Evolutionary conservation across 1,140 invertebrate genomes (phyloP).

Genomic region (Lineus longissimus): DNA sequence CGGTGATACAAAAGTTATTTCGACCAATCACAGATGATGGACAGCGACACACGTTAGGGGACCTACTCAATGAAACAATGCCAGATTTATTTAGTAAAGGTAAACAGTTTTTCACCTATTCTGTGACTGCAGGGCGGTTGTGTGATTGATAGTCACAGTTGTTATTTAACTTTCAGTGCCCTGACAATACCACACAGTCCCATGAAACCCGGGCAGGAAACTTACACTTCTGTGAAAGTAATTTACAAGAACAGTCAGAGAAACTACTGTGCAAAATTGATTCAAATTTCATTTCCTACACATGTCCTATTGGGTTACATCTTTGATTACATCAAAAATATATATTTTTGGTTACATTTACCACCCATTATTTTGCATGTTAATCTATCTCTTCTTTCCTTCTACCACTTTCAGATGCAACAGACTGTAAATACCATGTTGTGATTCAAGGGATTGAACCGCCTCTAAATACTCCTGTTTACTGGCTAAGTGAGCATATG

Average conservation of each 20-base stretch:
- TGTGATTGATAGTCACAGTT: background rate
- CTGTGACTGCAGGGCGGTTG: background rate
- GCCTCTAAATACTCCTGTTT: constrained; percentile 83
- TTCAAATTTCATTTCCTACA: no score
- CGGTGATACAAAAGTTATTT: constrained; percentile 50
- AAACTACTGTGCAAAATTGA: no score
- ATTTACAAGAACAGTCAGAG: background rate
- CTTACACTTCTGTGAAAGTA: background rate
- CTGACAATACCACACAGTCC: background rate
- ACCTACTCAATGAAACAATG: constrained; percentile 40
- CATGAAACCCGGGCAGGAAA: background rate
- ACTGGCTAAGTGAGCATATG: constrained; percentile 96
- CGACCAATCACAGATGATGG: constrained; percentile 46
- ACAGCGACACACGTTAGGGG: constrained; percentile 33
- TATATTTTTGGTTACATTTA: background rate
- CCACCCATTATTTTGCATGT: background rate
- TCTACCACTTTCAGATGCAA: constrained; percentile 24
- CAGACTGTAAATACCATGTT: constrained; percentile 54
- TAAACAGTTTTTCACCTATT: constrained; percentile 2
- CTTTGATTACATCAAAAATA: no score
- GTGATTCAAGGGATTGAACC: constrained; percentile 86
- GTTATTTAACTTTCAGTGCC: background rate
- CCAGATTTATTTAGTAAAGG: constrained; percentile 31
- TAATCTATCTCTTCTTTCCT: background rate
- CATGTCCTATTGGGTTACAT: no score